A percentile compares a stretch with the other conserved stretches of the same genome.
These are phyloP conservation scores for Sparidentex hasta DNA, from an alignment of 2,797 vertebrate genomes.

Conservation along the genomic window DNA sequence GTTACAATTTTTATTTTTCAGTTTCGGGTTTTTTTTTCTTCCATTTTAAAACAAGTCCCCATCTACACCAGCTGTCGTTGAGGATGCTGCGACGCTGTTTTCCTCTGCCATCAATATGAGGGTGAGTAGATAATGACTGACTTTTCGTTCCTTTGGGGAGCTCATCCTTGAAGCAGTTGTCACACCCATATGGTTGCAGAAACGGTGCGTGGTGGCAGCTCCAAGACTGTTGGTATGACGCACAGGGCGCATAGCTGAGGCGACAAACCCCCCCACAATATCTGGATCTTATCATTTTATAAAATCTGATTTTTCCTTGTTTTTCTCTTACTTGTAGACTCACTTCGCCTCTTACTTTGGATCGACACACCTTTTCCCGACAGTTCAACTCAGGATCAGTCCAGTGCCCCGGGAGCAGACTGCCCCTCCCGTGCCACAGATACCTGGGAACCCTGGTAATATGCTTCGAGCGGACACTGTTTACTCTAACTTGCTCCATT, in stretches of 20 bases:
- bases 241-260: background rate
- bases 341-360: background rate
- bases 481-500: constrained; percentile 69
- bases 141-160: too few relatives aligned
- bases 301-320: background rate
- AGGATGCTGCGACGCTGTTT: too few relatives aligned
- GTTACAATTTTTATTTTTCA: too few relatives aligned
- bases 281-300: background rate
- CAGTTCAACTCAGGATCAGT: background rate
- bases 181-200: background rate
- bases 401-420: constrained; percentile 12
- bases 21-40: too few relatives aligned
- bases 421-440: constrained; percentile 30
- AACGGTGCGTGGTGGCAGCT: background rate
- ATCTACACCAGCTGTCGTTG: too few relatives aligned
- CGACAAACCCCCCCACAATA: too few relatives aligned
- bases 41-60: too few relatives aligned
- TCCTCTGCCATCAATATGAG: too few relatives aligned
- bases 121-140: too few relatives aligned
- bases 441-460: constrained; percentile 44
- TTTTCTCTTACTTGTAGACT: background rate
- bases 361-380: rapidly evolving
- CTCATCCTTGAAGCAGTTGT: background rate
- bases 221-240: background rate
- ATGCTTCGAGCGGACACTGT: constrained; percentile 51